Percentiles rank a stretch among this genome's conserved stretches.
These are phyloP conservation scores for Halichondria panicea DNA, from an alignment of 37 sponge, comb jelly and placozoan genomes.

Conservation along the genomic window DNA sequence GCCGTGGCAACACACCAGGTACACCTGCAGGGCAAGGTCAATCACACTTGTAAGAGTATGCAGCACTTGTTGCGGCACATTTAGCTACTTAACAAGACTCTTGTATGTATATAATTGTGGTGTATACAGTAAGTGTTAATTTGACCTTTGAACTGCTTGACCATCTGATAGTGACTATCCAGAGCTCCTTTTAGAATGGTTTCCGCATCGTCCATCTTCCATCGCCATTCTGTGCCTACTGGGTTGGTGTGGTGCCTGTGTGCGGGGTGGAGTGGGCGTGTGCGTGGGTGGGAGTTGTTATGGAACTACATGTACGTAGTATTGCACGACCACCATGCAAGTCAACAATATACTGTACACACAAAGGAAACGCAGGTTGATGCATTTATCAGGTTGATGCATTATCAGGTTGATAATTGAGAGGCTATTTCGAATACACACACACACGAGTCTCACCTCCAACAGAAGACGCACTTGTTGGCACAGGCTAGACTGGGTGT, in stretches of 20 bases:
- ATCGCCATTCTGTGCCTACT: slow-evolving; percentile 95
- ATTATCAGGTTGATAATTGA: neutral
- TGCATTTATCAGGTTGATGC: neutral
- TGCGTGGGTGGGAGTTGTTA: neutral
- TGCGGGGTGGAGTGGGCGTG: neutral
- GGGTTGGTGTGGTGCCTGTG: slow-evolving; percentile 96
- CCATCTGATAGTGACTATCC: slow-evolving; percentile 92
- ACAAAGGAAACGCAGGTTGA: neutral
- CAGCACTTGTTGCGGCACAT: neutral
- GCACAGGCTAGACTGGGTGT: slow-evolving; percentile 99
- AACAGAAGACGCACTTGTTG: slow-evolving; percentile 98
- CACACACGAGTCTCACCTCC: slow-evolving; percentile 59
- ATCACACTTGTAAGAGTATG: neutral
- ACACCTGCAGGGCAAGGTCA: no score
- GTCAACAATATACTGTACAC: no score
- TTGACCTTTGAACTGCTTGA: slow-evolving; percentile 93
- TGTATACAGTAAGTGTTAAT: neutral
- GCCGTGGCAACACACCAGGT: slow-evolving; percentile 87
- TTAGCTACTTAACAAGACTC: neutral
- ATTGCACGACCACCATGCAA: no score
- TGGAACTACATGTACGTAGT: neutral
- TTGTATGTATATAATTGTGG: neutral
- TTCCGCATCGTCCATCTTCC: slow-evolving; percentile 91
- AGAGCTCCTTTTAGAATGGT: slow-evolving; percentile 75
- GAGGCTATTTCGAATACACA: no score